A percentile compares a stretch with the other conserved stretches of the same genome.
Conservation (phyloP, 2,113 vertebrate species). For the Rhea americana region DNA sequence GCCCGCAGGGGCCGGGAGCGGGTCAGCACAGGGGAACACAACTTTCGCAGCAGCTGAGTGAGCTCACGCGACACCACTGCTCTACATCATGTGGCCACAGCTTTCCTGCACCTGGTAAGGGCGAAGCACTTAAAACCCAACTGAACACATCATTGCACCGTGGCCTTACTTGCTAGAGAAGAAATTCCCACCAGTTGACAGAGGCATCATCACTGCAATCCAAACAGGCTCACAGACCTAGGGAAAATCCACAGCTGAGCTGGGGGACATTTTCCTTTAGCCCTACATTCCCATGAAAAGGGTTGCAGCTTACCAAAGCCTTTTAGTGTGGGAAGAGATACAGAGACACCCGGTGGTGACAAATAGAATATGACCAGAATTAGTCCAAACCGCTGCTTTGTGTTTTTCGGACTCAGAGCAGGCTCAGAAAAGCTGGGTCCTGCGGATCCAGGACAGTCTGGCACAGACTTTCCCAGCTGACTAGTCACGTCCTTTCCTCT, state of each 20-base stretch:
- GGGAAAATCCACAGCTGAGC: neutral
- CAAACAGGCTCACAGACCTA: neutral
- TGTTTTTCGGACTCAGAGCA: neutral
- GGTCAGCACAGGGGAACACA: neutral
- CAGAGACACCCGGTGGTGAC: conserved; percentile 62
- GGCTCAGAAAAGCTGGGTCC: neutral
- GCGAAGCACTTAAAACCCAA: neutral
- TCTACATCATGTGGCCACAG: neutral
- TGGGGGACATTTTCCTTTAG: neutral
- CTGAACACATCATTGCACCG: neutral
- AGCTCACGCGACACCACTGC: neutral
- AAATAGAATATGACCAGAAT: neutral
- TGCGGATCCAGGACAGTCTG: neutral
- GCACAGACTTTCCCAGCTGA: neutral
- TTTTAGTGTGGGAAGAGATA: neutral
- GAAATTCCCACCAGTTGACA: neutral
- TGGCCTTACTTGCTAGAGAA: neutral
- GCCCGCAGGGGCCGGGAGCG: neutral
- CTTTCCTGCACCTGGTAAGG: neutral
- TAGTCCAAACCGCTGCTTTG: neutral
- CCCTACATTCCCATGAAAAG: neutral
- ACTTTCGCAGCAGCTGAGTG: neutral
- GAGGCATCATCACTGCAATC: neutral
- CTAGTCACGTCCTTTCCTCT: neutral
- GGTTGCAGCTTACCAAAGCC: neutral